Conservation (phyloP, 2,113 vertebrate genomes). For the Macquaria ambigua region DNA sequence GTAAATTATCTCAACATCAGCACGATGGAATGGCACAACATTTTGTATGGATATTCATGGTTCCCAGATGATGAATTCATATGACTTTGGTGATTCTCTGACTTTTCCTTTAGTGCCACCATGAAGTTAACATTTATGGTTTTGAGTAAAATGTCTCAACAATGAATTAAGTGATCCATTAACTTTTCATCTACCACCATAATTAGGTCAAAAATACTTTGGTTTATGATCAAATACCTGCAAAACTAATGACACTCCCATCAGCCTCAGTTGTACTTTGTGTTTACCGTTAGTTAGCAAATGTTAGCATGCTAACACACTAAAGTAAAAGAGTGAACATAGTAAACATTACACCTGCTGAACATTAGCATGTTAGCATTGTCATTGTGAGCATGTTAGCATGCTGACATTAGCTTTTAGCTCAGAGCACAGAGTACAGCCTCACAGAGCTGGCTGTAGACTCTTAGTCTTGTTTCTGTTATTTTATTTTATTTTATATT, state of each 20-base stretch:
- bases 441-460: not conserved
- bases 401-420: not conserved
- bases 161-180: not conserved
- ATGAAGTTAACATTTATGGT: not conserved
- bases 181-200: not conserved
- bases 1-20: not conserved
- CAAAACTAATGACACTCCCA: not conserved
- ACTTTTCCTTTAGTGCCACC: not conserved
- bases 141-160: not conserved
- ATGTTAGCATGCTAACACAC: not conserved
- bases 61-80: not conserved
- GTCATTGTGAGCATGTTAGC: not conserved
- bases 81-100: not conserved
- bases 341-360: not conserved
- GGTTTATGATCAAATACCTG: not conserved
- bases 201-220: not conserved
- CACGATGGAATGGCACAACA: not conserved
- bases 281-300: not conserved
- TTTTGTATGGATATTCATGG: slow-evolving; percentile 6
- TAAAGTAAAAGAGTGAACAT: not conserved
- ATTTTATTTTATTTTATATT: too few species aligned
- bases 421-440: not conserved
- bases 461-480: not conserved
- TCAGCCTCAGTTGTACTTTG: not conserved
- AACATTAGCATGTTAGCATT: not conserved